phyloP scores from a whole-genome alignment of 2,888 invertebrate species.

The Clanis bilineata region DNA sequence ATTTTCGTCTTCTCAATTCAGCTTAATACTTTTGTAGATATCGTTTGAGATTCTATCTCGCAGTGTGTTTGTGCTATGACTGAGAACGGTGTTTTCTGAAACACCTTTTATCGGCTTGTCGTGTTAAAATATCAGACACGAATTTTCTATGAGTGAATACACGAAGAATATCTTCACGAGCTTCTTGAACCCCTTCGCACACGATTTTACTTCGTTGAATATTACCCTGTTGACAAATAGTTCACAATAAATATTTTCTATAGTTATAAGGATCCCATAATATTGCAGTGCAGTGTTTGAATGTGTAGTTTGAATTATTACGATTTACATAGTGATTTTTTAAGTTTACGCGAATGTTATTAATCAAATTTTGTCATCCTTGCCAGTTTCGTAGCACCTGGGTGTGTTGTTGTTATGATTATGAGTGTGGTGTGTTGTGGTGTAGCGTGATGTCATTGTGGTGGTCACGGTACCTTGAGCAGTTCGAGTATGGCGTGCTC shows the following conservation, averaged over 20 bases:
- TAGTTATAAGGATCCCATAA: neutral
- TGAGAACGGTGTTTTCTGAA: conserved; percentile 94
- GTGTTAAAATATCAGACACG: conserved; percentile 93
- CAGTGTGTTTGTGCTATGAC: conserved; percentile 54
- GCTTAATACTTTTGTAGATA: conserved; percentile 4
- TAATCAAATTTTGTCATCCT: no score
- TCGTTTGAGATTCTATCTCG: conserved; percentile 31
- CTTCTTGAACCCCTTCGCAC: conserved; percentile 94
- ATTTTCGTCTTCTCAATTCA: conserved; percentile 1
- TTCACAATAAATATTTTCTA: no score
- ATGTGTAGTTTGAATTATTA: no score
- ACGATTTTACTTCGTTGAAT: conserved; percentile 97
- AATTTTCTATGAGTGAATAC: conserved; percentile 95
- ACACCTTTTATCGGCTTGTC: conserved; percentile 95
- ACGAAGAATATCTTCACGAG: conserved; percentile 92
- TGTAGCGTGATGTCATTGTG: no score
- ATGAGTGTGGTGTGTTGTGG: neutral
- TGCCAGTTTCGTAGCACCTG: no score
- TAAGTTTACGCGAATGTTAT: no score
- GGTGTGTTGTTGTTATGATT: no score
- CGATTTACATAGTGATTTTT: no score
- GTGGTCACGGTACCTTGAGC: conserved; percentile 57
- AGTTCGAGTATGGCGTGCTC: conserved; percentile 67
- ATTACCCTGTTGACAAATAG: conserved; percentile 86
- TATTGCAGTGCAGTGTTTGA: no score